Evolutionary conservation across 1,140 invertebrate species (phyloP), one percentile per base, ranked within the genome.

Genomic region (Sycobia sp.): DNA sequence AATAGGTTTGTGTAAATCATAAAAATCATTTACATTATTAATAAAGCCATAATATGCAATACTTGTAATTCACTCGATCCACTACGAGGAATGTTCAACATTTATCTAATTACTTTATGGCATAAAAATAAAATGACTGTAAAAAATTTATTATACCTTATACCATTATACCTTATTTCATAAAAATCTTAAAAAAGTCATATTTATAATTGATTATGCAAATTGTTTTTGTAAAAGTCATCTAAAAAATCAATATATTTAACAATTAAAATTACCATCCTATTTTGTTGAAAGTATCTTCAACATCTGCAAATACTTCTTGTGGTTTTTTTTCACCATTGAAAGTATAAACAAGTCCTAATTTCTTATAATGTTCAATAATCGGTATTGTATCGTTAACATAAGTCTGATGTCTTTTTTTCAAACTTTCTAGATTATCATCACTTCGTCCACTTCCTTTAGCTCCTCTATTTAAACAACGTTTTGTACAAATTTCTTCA

Each of bases 361-460:
- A 69, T 23, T 84, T 71, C 27, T 91, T 86, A 71, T 95, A 99
- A 77, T 94, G 83, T 23, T 97, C 82, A 50, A 99, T 92, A 69
- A 99, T 97, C 1, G 96, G 96, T 84, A 96, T 86, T 0, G 97
- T 97, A 63, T 96, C 92, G 67, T 89, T 90, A 9, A 90, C 82
- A 77, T 96, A 98, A 0, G 95, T 98, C 56, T 90, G 83, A 67
- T 98, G 93, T 70, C 98, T 86, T 77, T 98, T 97, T 63, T 89
- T 87, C 22, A 99, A 82, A 72, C 92, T 93, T 62, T 98, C 94
- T 32, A 87, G 73, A 78, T 99, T 99, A 75, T 99, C 97, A 81
- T 99, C 98, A 2, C 90, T 87, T 18, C 98, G 87, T 0, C 96
- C 96, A 79, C 94, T 96, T 20, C 93, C 94, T 47, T 88, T 88